These are phyloP conservation scores for Trogon melanurus DNA, from an alignment of 2,113 vertebrate species.

Conservation along the genomic window DNA sequence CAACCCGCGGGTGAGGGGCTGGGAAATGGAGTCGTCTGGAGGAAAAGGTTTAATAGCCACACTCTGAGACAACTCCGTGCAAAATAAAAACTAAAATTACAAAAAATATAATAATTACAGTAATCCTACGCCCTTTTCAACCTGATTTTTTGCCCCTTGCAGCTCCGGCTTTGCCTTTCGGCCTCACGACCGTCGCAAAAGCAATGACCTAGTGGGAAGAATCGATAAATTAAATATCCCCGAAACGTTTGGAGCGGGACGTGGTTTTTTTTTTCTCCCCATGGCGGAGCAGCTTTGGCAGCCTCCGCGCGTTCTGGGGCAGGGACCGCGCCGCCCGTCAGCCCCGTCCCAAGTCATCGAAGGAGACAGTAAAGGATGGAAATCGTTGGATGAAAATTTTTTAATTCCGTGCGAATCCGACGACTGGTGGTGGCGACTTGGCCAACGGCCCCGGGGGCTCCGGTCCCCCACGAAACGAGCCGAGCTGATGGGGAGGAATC, in stretches of 20 bases:
- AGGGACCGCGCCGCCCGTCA: background rate
- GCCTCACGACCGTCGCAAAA: background rate
- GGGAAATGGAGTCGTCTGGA: background rate
- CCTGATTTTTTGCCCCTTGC: background rate
- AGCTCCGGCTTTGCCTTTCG: background rate
- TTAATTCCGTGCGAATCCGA: slow-evolving; percentile 1
- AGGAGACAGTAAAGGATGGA: slow-evolving; percentile 48
- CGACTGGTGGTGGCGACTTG: background rate
- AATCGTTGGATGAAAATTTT: slow-evolving; percentile 23
- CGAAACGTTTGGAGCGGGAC: background rate
- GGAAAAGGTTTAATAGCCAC: no score
- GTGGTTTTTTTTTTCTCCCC: background rate
- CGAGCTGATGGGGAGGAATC: accelerated
- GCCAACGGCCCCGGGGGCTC: background rate
- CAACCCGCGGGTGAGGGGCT: background rate
- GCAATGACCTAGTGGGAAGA: accelerated
- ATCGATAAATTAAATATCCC: background rate
- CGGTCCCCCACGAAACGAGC: background rate
- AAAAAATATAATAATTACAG: no score
- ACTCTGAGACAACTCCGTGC: background rate
- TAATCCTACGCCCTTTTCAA: background rate
- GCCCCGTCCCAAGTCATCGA: background rate
- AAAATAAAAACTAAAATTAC: background rate
- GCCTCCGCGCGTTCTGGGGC: background rate
- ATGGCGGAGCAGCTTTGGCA: background rate